phyloP scores from a whole-genome alignment of 2,797 vertebrate genomes.

The Astyanax mexicanus region DNA sequence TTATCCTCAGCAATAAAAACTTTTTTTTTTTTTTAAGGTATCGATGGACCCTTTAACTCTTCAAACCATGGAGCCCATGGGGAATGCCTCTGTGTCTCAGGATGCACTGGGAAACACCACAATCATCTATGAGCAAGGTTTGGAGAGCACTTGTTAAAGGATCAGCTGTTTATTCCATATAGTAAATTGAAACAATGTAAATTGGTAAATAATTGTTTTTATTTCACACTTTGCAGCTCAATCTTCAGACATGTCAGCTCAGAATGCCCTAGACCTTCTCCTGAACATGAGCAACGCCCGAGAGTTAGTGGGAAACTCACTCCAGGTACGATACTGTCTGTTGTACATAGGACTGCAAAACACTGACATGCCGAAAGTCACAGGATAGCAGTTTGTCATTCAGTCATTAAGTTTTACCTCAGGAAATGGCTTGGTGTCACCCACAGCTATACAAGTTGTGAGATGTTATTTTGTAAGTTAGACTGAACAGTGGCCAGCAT shows the following conservation, averaged over 20 bases:
- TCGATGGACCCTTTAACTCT: slow-evolving; percentile 76
- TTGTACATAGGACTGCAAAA: no score
- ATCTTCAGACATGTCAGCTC: slow-evolving; percentile 86
- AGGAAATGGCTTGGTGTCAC: no score
- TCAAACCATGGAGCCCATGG: slow-evolving; percentile 76
- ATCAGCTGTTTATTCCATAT: neutral
- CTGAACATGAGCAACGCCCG: slow-evolving; percentile 94
- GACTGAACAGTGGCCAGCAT: no score
- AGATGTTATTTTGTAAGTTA: no score
- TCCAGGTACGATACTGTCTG: slow-evolving; percentile 81
- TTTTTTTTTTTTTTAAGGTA: slow-evolving; percentile 64
- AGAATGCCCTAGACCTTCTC: slow-evolving; percentile 92
- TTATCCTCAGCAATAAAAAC: neutral
- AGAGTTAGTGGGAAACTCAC: slow-evolving; percentile 82
- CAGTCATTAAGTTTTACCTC: no score
- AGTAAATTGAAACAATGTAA: neutral
- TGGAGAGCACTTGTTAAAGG: slow-evolving; percentile 28
- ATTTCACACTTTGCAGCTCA: slow-evolving; percentile 68
- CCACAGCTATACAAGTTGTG: no score
- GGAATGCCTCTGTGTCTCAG: slow-evolving; percentile 80
- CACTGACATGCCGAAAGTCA: no score
- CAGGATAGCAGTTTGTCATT: no score
- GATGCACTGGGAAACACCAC: slow-evolving; percentile 89
- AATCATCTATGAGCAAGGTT: slow-evolving; percentile 94
- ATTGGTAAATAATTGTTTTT: neutral